Evolutionary conservation across 2,888 invertebrate genomes (phyloP), one percentile per base, ranked within the genome.

Genomic region (Ichneumon xanthorius): DNA sequence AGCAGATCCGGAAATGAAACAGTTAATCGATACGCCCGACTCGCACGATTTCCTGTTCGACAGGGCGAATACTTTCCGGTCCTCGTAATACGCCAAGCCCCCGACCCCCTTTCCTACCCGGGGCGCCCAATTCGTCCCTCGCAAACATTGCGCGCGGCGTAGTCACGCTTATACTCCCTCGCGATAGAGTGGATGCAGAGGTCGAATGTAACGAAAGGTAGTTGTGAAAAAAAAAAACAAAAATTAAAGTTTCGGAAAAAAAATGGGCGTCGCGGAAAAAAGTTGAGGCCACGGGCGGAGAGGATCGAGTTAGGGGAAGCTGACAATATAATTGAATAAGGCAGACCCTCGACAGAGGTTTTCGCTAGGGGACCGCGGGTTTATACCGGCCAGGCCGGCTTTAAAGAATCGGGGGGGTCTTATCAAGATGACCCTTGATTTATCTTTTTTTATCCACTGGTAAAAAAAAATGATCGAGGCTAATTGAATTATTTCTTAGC

Each of bases 21-120:
- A 37, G 76, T 75, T 68, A 73, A 73, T 81, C 76, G 81, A 81
- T 82, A 65, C 76, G 53, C 71, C 53, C 26, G 71, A 71, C 76
- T 63, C 76, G 76, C 70, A 68, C 65, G 77, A 82, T 77, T 82
- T 82, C 71, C 80, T 68, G 65, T 80, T 84, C 70, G 75, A 84
- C 61, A 65, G 22, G 30, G 48, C 70, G 65, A 84, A 37, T 75
- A 80, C 70, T 80, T 84, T 75, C 55, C 53, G 68, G 61, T 58
- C 45, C 70, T 75, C 63, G 53, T 77, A 77, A 77, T 71, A 70
- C 63, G 48, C 11, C 26, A 37, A 65, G 26, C 45, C 67, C 73
- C 65, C 40, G 26, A 63, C 37, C 37, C 26, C 48, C 70, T 37
- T 30, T 63, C 37, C 48, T 68, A 33, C 33, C 48, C 37, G 7